These are phyloP conservation scores for Lepeophtheirus salmonis DNA, from an alignment of 1,140 invertebrate genomes.

Conservation along the genomic window DNA sequence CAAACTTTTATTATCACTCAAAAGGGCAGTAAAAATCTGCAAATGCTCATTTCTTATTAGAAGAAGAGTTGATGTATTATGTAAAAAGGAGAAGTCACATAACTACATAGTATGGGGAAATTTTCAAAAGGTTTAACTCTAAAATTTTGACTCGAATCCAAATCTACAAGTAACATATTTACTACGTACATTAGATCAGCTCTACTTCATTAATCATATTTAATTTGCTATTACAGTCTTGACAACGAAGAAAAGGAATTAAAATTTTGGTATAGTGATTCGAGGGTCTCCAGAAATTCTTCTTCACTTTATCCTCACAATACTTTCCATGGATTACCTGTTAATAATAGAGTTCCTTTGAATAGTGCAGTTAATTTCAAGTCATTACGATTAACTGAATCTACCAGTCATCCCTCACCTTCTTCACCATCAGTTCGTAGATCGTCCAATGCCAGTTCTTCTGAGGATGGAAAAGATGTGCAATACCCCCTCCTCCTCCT, in stretches of 20 bases:
- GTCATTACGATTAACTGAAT: conserved; percentile 52
- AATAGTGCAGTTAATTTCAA: conserved; percentile 30
- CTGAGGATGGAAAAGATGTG: conserved; percentile 18
- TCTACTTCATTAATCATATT: no score
- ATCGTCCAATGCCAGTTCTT: conserved; percentile 13
- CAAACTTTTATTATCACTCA: no score
- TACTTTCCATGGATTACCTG: conserved; percentile 69
- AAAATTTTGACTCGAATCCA: no score
- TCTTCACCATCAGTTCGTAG: conserved; percentile 27
- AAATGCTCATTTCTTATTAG: no score
- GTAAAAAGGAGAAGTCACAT: no score
- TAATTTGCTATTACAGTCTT: conserved; percentile 22
- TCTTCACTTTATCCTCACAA: conserved; percentile 46
- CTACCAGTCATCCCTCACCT: no score
- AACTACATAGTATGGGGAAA: no score
- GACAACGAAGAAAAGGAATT: conserved; percentile 27
- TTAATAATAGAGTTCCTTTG: conserved; percentile 49
- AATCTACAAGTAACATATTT: no score
- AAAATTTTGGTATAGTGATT: conserved; percentile 26
- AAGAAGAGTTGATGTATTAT: no score
- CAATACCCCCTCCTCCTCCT: conserved; percentile 14
- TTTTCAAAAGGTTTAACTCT: no score
- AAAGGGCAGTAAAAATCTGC: no score
- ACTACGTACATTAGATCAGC: no score
- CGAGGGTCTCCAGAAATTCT: background rate